Conservation (phyloP, 2,113 vertebrate species). For the Osmerus eperlanus region DNA sequence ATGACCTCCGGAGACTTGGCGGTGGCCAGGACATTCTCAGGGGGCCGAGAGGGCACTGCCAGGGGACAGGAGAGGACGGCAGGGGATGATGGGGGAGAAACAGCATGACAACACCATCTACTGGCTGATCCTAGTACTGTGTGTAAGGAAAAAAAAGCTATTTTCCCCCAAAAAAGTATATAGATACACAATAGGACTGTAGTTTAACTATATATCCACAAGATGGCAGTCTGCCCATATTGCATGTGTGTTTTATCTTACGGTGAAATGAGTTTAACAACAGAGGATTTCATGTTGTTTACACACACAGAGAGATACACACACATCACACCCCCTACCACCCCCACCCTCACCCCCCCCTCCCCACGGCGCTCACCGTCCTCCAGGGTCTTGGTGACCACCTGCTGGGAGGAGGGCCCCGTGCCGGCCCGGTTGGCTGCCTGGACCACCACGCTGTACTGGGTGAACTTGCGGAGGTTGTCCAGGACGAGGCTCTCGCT, state of each 20-base stretch:
- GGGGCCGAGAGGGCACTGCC: conserved; percentile 91
- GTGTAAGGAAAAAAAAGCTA: too few relatives aligned
- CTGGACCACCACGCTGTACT: conserved; percentile 98
- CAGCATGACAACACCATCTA: neutral
- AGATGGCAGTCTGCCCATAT: conserved; percentile 39
- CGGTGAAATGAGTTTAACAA: neutral
- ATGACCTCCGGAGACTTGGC: conserved; percentile 96
- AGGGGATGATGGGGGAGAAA: neutral
- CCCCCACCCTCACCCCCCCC: neutral
- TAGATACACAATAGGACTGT: neutral
- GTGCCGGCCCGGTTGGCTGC: conserved; percentile 94
- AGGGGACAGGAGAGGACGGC: conserved; percentile 20
- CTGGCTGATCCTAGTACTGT: too few relatives aligned
- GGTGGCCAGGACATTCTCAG: conserved; percentile 92
- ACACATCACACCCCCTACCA: neutral
- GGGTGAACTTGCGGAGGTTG: conserved; percentile 96
- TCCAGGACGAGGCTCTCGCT: conserved; percentile 89
- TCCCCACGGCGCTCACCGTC: conserved; percentile 76
- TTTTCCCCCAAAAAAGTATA: too few relatives aligned
- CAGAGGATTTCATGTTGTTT: neutral
- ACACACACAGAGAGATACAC: neutral
- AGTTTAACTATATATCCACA: conserved; percentile 35
- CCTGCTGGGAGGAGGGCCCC: conserved; percentile 96
- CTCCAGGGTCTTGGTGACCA: conserved; percentile 94
- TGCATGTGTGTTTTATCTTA: neutral